Evolutionary conservation across 2,888 invertebrate species (phyloP).

Genomic region (Cryptocephalus primarius): DNA sequence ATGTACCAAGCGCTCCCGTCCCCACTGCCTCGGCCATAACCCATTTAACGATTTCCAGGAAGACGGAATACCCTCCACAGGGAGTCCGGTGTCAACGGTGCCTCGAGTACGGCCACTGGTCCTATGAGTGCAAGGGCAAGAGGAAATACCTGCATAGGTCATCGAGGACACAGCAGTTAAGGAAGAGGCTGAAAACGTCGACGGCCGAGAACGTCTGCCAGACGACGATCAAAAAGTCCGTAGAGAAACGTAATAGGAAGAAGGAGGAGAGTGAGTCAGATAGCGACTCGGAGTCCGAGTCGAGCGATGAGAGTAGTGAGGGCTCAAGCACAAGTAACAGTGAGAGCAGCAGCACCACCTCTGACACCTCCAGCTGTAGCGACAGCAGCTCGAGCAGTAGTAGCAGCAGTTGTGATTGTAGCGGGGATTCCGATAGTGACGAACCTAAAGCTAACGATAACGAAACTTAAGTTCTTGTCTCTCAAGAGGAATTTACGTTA

Average conservation of each 20-base stretch:
- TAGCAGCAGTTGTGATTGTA: constrained; percentile 8
- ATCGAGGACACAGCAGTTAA: constrained; percentile 71
- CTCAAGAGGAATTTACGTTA: too few species aligned
- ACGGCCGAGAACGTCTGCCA: background rate
- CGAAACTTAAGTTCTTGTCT: too few species aligned
- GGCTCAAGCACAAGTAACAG: constrained; percentile 13
- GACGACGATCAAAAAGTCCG: constrained; percentile 3
- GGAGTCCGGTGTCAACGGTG: constrained; percentile 87
- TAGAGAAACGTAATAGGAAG: constrained; percentile 9
- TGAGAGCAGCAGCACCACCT: constrained; percentile 1
- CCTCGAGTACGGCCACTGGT: constrained; percentile 87
- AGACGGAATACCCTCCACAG: constrained; percentile 46
- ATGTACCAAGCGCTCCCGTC: too few species aligned
- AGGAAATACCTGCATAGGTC: constrained; percentile 76
- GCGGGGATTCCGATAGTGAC: constrained; percentile 6
- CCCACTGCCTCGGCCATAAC: too few species aligned
- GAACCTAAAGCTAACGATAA: too few species aligned
- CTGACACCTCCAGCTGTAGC: constrained; percentile 7
- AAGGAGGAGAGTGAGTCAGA: constrained; percentile 9
- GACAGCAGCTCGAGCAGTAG: constrained; percentile 11
- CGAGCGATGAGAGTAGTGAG: constrained; percentile 10
- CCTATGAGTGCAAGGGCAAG: constrained; percentile 85
- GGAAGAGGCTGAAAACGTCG: constrained; percentile 46
- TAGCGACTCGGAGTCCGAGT: constrained; percentile 11
- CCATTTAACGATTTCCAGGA: too few species aligned